These are phyloP conservation scores for Danaus chrysippus DNA, from an alignment of 2,888 invertebrate genomes.

Conservation along the genomic window DNA sequence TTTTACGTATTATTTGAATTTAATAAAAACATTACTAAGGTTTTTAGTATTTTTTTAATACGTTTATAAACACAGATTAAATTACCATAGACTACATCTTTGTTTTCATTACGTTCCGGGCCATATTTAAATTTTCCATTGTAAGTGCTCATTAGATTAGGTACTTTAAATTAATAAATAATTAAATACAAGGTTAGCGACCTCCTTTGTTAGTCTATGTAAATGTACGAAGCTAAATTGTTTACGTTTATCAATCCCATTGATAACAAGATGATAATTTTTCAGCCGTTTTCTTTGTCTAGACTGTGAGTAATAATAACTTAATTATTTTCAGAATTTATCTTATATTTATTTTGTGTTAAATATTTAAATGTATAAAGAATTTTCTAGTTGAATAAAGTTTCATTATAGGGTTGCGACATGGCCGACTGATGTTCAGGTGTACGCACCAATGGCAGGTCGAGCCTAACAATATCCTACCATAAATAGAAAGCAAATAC, in stretches of 20 bases:
- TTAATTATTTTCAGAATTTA: too few relatives aligned
- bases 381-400: conserved; percentile 14
- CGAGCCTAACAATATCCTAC: conserved; percentile 24
- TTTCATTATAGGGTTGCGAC: conserved; percentile 38
- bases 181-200: conserved; percentile 19
- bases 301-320: too few relatives aligned
- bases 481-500: conserved; percentile 21
- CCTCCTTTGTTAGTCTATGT: conserved; percentile 21
- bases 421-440: conserved; percentile 56
- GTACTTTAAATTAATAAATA: too few relatives aligned
- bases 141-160: too few relatives aligned
- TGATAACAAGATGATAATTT: conserved; percentile 18
- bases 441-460: conserved; percentile 61
- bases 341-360: neutral
- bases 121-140: too few relatives aligned
- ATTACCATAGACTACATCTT: too few relatives aligned
- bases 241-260: conserved; percentile 21
- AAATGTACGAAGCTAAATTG: conserved; percentile 18
- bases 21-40: too few relatives aligned
- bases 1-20: too few relatives aligned
- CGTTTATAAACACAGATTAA: too few relatives aligned
- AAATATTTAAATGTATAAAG: neutral
- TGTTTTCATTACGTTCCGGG: too few relatives aligned
- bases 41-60: too few relatives aligned
- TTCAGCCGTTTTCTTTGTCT: conserved; percentile 1